phyloP scores from a whole-genome alignment of 2,113 vertebrate genomes.

The Ammodytes dubius region DNA sequence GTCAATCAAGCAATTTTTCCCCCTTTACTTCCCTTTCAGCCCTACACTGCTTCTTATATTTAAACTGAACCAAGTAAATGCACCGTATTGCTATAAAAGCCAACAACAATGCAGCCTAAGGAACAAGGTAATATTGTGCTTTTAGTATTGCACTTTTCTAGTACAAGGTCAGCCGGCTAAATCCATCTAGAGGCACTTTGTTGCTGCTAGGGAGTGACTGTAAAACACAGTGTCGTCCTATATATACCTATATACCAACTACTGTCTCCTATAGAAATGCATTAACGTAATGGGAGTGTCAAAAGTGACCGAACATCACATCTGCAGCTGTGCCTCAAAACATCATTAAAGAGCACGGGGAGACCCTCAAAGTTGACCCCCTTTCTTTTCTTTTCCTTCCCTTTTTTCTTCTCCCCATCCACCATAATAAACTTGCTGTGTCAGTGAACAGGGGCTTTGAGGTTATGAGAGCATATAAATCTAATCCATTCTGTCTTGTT shows the following conservation, averaged over 20 bases:
- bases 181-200: slow-evolving; percentile 17
- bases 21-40: background rate
- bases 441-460: slow-evolving; percentile 4
- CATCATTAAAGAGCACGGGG: background rate
- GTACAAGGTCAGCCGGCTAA: slow-evolving; percentile 5
- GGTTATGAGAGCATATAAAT: slow-evolving; percentile 2
- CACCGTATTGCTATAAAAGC: background rate
- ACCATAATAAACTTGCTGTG: slow-evolving; percentile 4
- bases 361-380: background rate
- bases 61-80: background rate
- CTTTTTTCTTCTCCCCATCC: background rate
- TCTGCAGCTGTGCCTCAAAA: background rate
- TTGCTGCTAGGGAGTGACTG: background rate
- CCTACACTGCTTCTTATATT: background rate
- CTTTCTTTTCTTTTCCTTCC: background rate
- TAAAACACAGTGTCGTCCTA: background rate
- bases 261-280: background rate
- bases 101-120: background rate
- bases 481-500: background rate
- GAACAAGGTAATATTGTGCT: background rate
- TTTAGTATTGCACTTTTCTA: slow-evolving; percentile 3
- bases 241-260: background rate
- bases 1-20: background rate
- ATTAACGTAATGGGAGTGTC: background rate
- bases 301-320: background rate